These are phyloP conservation scores for Aphelinus atriplicis DNA, from an alignment of 1,140 invertebrate genomes.

Conservation along the genomic window DNA sequence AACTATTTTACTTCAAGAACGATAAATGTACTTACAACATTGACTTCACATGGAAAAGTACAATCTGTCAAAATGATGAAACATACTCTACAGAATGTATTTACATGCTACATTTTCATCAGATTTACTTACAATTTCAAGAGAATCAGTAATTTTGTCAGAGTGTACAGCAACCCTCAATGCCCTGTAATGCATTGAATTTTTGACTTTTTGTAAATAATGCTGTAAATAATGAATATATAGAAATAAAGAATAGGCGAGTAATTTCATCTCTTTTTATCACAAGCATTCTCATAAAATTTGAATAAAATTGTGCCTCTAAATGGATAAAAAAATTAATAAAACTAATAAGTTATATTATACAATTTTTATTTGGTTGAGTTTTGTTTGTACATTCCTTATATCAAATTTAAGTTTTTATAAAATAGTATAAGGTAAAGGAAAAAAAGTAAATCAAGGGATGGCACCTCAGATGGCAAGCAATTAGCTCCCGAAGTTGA, in stretches of 20 bases:
- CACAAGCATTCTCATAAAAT: conserved; percentile 17
- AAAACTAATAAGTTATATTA: conserved; percentile 21
- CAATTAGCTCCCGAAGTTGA: too few species aligned
- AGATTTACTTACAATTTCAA: conserved; percentile 14
- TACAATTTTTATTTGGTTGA: conserved; percentile 23
- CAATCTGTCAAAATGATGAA: conserved; percentile 25
- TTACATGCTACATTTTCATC: conserved; percentile 25
- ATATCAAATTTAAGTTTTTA: conserved; percentile 23
- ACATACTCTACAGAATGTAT: conserved; percentile 21
- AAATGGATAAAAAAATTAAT: conserved; percentile 5
- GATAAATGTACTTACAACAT: conserved; percentile 28
- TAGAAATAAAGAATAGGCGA: conserved; percentile 39
- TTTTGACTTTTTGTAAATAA: conserved; percentile 41
- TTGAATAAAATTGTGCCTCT: conserved; percentile 11
- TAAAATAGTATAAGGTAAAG: conserved; percentile 26
- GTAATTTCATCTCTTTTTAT: conserved; percentile 28
- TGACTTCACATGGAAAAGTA: conserved; percentile 30
- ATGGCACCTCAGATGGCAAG: too few species aligned
- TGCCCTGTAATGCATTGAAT: conserved; percentile 23
- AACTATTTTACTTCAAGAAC: conserved; percentile 22
- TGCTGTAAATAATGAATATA: conserved; percentile 38
- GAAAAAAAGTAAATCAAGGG: background rate
- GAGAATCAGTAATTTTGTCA: conserved; percentile 24
- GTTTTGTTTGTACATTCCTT: conserved; percentile 28
- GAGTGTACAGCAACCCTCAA: conserved; percentile 34